These are phyloP conservation scores for Lepilemur septentrionalis DNA, from an alignment of 2,797 vertebrate genomes.

Conservation along the genomic window DNA sequence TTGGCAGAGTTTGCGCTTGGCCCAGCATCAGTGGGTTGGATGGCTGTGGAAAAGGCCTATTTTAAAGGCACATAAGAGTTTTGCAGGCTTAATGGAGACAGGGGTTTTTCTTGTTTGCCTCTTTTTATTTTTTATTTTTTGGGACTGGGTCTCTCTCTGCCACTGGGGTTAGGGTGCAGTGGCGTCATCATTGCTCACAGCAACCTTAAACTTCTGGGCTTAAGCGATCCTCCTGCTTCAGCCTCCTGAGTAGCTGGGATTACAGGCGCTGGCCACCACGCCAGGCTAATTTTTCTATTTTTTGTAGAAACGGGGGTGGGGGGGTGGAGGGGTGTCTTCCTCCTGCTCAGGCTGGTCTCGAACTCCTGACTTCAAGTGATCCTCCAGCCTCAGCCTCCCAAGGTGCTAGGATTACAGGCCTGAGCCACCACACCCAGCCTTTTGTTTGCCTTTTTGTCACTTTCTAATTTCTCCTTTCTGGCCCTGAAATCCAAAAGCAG, in stretches of 20 bases:
- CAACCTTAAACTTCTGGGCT: neutral
- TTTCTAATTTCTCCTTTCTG: slow-evolving; percentile 20
- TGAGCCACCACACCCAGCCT: neutral
- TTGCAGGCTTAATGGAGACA: neutral
- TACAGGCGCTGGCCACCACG: neutral
- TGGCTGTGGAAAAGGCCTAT: neutral
- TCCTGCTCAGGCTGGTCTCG: neutral
- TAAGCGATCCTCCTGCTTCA: neutral
- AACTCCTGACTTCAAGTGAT: neutral
- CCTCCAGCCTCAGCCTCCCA: neutral
- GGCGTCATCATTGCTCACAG: neutral
- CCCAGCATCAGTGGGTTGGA: neutral
- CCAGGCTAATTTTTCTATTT: neutral
- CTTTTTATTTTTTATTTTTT: neutral
- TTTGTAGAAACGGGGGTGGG: neutral
- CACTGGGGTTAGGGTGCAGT: neutral
- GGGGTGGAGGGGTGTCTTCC: too few relatives aligned
- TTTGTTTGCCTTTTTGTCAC: neutral
- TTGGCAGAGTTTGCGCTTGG: neutral
- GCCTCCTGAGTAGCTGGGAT: neutral
- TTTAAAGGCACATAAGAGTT: neutral
- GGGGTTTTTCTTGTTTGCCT: neutral
- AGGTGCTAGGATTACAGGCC: neutral
- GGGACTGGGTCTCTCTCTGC: neutral
- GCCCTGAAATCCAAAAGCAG: neutral